Evolutionary conservation across 2,888 invertebrate genomes (phyloP).

Genomic region (Tachina fera): DNA sequence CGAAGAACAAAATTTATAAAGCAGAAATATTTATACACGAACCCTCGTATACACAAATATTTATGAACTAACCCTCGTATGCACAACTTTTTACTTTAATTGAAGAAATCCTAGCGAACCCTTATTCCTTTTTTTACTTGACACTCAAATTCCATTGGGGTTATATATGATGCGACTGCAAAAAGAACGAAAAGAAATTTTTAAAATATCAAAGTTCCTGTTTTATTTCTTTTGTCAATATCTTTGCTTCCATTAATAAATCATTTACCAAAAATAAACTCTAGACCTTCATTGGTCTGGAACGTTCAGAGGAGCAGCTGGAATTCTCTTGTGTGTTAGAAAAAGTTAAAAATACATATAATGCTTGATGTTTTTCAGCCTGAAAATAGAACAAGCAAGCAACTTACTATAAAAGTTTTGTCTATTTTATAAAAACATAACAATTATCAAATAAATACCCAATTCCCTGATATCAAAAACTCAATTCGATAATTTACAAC

Average conservation of each 20-base stretch:
- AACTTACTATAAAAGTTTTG: neutral
- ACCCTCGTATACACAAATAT: too few species aligned
- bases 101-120: accelerated
- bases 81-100: too few species aligned
- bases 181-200: too few species aligned
- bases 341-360: neutral
- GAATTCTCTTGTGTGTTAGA: conserved; percentile 11
- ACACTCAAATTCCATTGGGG: too few species aligned
- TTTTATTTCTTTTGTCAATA: neutral
- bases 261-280: neutral
- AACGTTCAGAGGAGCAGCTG: too few species aligned
- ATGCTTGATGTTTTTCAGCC: neutral
- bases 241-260: neutral
- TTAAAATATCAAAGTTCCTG: too few species aligned
- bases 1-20: too few species aligned
- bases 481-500: neutral
- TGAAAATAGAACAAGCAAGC: neutral
- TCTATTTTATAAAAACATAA: neutral
- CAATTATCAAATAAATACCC: neutral
- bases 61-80: too few species aligned
- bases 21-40: too few species aligned
- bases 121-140: too few species aligned
- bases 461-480: neutral
- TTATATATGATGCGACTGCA: too few species aligned
- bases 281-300: too few species aligned